Conservation (phyloP, 2,888 invertebrate species). For the Alloplasta piceator region DNA sequence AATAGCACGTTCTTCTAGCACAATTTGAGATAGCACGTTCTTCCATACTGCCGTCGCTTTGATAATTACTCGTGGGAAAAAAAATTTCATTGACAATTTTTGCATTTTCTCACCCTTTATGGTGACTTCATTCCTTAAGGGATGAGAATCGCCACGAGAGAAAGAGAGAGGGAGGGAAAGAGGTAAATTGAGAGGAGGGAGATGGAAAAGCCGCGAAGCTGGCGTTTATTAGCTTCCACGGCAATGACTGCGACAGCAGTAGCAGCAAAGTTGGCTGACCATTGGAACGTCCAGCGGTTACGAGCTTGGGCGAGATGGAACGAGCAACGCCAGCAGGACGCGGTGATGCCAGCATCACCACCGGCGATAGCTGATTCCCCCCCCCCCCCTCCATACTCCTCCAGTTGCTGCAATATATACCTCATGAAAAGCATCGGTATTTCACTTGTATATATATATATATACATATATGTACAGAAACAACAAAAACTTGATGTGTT, state of each 20-base stretch:
- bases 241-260: constrained; percentile 7
- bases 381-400: neutral
- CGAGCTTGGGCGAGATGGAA: constrained; percentile 65
- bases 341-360: constrained; percentile 53
- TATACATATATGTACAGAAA: constrained; percentile 15
- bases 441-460: neutral
- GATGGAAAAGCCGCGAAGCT: constrained; percentile 66
- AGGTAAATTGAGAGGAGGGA: constrained; percentile 39
- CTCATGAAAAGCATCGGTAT: constrained; percentile 20
- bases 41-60: no score
- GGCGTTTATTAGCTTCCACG: constrained; percentile 75
- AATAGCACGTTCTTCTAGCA: no score
- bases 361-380: constrained; percentile 65
- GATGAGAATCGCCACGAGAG: no score
- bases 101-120: no score
- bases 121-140: no score
- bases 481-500: constrained; percentile 36
- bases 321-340: constrained; percentile 55
- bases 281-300: constrained; percentile 69
- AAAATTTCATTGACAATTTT: no score
- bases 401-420: no score
- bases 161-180: neutral
- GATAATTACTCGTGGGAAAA: no score
- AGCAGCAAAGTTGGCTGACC: constrained; percentile 73
- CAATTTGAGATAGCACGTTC: no score